A percentile compares a stretch with the other conserved stretches of the same genome.
Conservation (phyloP, 2,888 invertebrate species). For the Priocnemis perturbator region DNA sequence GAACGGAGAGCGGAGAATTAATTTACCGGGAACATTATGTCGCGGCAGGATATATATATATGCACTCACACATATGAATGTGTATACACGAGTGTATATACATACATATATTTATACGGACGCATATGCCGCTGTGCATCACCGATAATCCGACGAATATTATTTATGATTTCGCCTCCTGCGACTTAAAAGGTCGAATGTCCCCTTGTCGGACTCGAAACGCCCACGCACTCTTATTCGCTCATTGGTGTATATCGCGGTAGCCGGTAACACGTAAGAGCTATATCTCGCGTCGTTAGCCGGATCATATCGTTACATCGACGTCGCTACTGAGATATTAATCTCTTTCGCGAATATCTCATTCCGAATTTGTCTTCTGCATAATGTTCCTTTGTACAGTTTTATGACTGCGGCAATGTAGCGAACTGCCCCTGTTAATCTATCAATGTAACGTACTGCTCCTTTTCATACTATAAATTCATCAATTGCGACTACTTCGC, state of each 20-base stretch:
- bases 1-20: constrained; percentile 37
- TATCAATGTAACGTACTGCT: too few species aligned
- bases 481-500: too few species aligned
- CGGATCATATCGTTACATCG: constrained; percentile 11
- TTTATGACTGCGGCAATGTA: neutral
- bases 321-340: constrained; percentile 3
- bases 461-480: too few species aligned
- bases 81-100: constrained; percentile 9
- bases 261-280: constrained; percentile 36
- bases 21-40: constrained; percentile 50
- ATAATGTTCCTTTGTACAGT: neutral
- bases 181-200: constrained; percentile 60
- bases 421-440: too few species aligned
- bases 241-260: constrained; percentile 29
- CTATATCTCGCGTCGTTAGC: constrained; percentile 3
- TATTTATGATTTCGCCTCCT: constrained; percentile 66
- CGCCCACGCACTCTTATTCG: constrained; percentile 52
- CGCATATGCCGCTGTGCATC: constrained; percentile 41
- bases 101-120: too few species aligned
- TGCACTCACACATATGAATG: neutral
- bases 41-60: neutral
- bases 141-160: constrained; percentile 65
- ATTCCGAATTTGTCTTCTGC: neutral
- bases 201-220: constrained; percentile 38
- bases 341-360: neutral